Evolutionary conservation across 1,140 invertebrate genomes (phyloP).

Genomic region (Drosophila kikkawai): DNA sequence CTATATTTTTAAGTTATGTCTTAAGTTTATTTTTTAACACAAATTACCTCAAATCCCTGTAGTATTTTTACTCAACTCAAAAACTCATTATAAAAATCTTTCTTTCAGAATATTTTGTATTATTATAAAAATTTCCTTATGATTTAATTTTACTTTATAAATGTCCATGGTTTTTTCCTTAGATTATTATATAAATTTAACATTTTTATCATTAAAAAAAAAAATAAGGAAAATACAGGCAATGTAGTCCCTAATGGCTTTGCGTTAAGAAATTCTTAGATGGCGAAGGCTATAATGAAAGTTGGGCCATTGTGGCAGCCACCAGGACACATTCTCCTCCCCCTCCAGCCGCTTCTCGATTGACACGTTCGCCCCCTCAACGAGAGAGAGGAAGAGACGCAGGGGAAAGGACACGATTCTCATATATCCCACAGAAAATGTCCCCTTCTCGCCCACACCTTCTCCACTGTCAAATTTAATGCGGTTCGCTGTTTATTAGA

Average conservation of each 20-base stretch:
- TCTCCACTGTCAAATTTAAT: conserved; percentile 69
- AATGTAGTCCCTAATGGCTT: background rate
- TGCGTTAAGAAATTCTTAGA: conserved; percentile 4
- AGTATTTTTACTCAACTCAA: background rate
- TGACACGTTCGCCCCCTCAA: conserved; percentile 26
- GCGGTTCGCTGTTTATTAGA: conserved; percentile 80
- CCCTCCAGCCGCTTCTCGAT: conserved; percentile 4
- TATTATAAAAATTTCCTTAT: background rate
- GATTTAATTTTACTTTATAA: too few species aligned
- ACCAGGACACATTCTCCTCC: conserved; percentile 9
- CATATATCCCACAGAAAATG: conserved; percentile 12
- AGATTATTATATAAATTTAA: background rate
- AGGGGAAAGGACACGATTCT: conserved; percentile 11
- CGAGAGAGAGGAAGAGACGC: background rate
- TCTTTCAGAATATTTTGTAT: background rate
- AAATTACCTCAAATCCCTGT: background rate
- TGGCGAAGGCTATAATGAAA: conserved; percentile 42
- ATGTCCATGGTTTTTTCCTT: background rate
- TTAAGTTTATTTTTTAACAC: background rate
- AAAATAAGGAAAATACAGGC: background rate
- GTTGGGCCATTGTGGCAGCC: conserved; percentile 55
- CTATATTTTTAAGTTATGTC: background rate
- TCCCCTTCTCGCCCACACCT: conserved; percentile 20
- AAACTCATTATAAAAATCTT: background rate
- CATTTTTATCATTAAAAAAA: background rate